phyloP scores from a whole-genome alignment of 2,113 vertebrate species.

The Spheniscus mendiculus region DNA sequence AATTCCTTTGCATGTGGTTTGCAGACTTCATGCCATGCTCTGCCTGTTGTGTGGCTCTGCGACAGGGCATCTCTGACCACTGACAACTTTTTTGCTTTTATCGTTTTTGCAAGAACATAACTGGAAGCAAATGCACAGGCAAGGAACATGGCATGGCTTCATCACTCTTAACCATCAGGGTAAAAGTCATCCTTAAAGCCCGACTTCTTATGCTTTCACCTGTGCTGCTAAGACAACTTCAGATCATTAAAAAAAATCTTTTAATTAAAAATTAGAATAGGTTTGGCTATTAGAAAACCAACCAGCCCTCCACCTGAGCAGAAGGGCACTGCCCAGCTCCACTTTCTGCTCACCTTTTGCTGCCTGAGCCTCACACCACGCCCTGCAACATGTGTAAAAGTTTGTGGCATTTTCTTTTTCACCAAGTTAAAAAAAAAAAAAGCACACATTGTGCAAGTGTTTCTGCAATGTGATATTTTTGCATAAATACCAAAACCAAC shows the following conservation, averaged over 20 bases:
- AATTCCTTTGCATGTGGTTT: background rate
- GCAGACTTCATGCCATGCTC: background rate
- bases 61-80: background rate
- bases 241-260: background rate
- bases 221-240: background rate
- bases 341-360: background rate
- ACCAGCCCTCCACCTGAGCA: background rate
- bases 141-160: background rate
- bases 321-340: background rate
- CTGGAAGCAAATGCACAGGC: background rate
- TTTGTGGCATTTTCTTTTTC: background rate
- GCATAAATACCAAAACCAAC: background rate
- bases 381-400: rapidly evolving
- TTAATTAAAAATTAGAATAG: background rate
- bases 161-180: background rate
- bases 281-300: background rate
- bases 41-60: background rate
- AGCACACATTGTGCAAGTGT: background rate
- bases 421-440: background rate
- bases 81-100: background rate
- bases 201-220: background rate
- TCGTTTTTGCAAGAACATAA: background rate
- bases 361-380: background rate
- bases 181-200: background rate
- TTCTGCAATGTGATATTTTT: background rate